Evolutionary conservation across 2,113 vertebrate species (phyloP).

Genomic region (Myodes glareolus): DNA sequence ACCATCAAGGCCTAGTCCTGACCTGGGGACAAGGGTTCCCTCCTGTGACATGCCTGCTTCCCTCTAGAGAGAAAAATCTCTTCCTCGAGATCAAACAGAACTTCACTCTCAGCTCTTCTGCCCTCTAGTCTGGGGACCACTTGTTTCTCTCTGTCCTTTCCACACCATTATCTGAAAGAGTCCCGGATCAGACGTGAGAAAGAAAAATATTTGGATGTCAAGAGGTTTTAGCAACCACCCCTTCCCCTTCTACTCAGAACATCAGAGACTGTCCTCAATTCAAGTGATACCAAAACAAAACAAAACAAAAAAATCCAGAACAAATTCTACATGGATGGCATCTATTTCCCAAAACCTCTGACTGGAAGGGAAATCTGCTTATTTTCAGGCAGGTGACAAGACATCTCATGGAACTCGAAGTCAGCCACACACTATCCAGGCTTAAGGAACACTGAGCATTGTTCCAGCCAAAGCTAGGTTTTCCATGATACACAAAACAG

Average conservation of each 20-base stretch:
- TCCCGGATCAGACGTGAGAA: background rate
- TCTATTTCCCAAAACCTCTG: background rate
- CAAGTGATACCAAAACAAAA: background rate
- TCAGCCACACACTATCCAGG: background rate
- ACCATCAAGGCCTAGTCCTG: background rate
- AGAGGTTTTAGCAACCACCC: background rate
- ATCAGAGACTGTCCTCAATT: background rate
- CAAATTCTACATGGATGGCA: background rate
- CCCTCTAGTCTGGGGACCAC: background rate
- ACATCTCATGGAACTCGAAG: background rate
- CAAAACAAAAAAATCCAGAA: background rate
- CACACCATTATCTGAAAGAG: slow-evolving; percentile 6
- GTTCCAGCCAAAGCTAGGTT: background rate
- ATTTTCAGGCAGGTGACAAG: background rate
- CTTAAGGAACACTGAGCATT: background rate
- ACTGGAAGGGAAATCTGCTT: background rate
- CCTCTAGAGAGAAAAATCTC: background rate
- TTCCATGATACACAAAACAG: background rate
- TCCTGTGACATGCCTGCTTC: background rate
- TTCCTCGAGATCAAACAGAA: background rate
- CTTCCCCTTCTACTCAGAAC: background rate
- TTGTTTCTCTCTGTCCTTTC: background rate
- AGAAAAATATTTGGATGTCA: background rate
- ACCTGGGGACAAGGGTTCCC: background rate
- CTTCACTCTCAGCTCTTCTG: background rate